Percentiles rank a stretch among this genome's conserved stretches.
Evolutionary conservation across 2,888 invertebrate species (phyloP).

Genomic region (Eilema caniola): DNA sequence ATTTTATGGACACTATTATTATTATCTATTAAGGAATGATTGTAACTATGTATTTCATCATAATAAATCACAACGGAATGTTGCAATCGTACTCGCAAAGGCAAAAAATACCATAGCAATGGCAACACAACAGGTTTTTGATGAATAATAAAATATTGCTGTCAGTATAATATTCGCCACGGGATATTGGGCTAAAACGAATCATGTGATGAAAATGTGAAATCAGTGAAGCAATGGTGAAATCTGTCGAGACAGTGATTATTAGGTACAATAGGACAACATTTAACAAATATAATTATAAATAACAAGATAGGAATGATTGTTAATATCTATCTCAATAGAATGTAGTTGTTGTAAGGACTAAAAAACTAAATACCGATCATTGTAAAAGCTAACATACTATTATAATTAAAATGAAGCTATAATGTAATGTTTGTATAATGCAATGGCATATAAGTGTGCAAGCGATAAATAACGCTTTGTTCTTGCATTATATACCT

Average conservation of each 20-base stretch:
- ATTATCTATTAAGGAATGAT: conserved; percentile 9
- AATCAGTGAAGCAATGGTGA: background rate
- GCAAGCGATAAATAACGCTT: background rate
- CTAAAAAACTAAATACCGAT: background rate
- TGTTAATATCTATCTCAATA: background rate
- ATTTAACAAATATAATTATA: background rate
- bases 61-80: conserved; percentile 1
- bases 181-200: background rate
- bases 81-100: background rate
- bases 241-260: background rate
- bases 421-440: background rate
- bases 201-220: background rate
- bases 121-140: background rate
- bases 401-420: background rate
- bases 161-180: background rate
- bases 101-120: background rate
- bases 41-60: background rate
- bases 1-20: background rate
- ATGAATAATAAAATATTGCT: background rate
- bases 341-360: background rate
- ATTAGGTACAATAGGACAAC: background rate
- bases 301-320: conserved; percentile 11
- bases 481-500: background rate
- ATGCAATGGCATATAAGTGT: background rate
- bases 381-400: background rate